These are phyloP conservation scores for Hirtodrosophila histrioides DNA, from an alignment of 2,888 invertebrate genomes.

Conservation along the genomic window DNA sequence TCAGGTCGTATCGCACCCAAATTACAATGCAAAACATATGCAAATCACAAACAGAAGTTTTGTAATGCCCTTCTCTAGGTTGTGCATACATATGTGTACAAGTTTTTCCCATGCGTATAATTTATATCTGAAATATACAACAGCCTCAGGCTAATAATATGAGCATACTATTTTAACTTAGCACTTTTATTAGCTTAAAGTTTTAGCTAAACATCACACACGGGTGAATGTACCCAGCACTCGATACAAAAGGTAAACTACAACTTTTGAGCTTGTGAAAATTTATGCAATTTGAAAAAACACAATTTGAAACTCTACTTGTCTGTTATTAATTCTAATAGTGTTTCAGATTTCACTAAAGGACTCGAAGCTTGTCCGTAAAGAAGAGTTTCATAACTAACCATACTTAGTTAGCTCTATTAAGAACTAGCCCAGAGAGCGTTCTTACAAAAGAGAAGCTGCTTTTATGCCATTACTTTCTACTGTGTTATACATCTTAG, in stretches of 20 bases:
- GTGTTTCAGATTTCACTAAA: too few species aligned
- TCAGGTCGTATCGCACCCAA: conserved; percentile 10
- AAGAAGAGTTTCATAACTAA: too few species aligned
- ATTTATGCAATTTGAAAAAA: not conserved
- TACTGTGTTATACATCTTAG: too few species aligned
- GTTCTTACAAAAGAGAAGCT: too few species aligned
- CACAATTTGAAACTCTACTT: too few species aligned
- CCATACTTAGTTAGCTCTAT: too few species aligned
- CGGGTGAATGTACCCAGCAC: conserved; percentile 4
- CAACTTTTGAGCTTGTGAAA: too few species aligned
- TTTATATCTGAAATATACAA: conserved; percentile 65
- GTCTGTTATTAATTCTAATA: too few species aligned
- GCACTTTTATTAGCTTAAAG: conserved; percentile 25
- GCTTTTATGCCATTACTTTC: too few species aligned
- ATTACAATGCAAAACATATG: conserved; percentile 56
- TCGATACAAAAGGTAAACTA: not conserved
- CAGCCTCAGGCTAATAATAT: conserved; percentile 42
- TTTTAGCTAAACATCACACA: conserved; percentile 7
- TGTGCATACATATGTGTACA: conserved; percentile 33
- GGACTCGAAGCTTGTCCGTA: too few species aligned
- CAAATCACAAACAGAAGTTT: conserved; percentile 52
- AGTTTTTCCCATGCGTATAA: conserved; percentile 37
- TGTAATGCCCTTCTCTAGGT: conserved; percentile 23
- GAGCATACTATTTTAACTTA: conserved; percentile 43
- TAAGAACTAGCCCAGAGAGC: too few species aligned